These are phyloP conservation scores for Caenorhabditis sp. DNA, from an alignment of 2,888 invertebrate species.

Conservation along the genomic window DNA sequence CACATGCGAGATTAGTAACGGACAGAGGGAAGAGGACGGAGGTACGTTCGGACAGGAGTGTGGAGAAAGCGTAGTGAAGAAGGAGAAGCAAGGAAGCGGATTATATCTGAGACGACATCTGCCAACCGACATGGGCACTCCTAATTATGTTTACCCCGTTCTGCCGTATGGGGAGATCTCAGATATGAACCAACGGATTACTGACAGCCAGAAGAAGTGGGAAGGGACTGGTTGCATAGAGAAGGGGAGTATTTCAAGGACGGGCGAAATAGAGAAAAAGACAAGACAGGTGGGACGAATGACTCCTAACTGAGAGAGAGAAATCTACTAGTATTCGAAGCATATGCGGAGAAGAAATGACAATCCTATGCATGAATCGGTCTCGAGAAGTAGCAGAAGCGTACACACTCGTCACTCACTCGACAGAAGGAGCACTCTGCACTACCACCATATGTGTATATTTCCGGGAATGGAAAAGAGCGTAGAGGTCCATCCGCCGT, in stretches of 20 bases:
- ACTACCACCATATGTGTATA: constrained; percentile 54
- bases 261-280: constrained; percentile 23
- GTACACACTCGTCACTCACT: constrained; percentile 50
- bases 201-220: constrained; percentile 19
- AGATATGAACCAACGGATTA: constrained; percentile 37
- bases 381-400: constrained; percentile 28
- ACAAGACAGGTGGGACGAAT: constrained; percentile 34
- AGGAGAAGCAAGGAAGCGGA: constrained; percentile 16
- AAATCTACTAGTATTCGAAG: constrained; percentile 36
- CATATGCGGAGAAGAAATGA: not conserved
- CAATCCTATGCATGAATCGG: constrained; percentile 45
- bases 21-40: not conserved
- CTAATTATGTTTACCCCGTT: constrained; percentile 45
- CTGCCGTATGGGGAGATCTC: constrained; percentile 24
- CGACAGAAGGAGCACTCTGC: constrained; percentile 43
- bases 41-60: not conserved
- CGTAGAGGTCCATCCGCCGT: constrained; percentile 24
- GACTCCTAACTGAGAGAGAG: constrained; percentile 21
- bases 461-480: constrained; percentile 46
- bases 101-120: constrained; percentile 57
- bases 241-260: constrained; percentile 34
- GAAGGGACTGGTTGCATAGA: constrained; percentile 34
- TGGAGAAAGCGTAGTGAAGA: not conserved
- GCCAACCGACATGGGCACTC: constrained; percentile 19
- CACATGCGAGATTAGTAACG: constrained; percentile 10